phyloP scores from a whole-genome alignment of 2,797 vertebrate genomes.

The Urocyon cinereoargenteus region DNA sequence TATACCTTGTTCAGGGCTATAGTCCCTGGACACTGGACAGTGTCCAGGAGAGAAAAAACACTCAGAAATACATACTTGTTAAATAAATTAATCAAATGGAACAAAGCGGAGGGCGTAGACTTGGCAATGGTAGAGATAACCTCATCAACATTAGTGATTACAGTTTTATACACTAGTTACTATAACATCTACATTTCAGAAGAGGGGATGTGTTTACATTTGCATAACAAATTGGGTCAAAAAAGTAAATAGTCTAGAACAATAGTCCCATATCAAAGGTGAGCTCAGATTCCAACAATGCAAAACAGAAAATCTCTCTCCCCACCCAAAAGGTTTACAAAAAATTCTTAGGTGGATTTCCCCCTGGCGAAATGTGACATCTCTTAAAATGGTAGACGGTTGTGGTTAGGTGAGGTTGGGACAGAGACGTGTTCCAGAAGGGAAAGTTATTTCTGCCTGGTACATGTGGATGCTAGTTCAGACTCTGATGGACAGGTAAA shows the following conservation, averaged over 20 bases:
- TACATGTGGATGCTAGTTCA: accelerated
- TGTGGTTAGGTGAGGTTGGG: accelerated
- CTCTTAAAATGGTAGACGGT: conserved; percentile 4
- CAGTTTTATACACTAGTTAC: background rate
- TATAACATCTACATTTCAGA: conserved; percentile 60
- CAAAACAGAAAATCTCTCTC: conserved; percentile 45
- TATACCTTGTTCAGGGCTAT: background rate
- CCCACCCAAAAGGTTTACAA: conserved; percentile 62
- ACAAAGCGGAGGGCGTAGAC: background rate
- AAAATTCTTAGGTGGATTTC: conserved; percentile 9
- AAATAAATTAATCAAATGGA: background rate
- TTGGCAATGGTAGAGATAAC: background rate
- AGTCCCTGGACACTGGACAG: background rate
- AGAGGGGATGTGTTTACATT: background rate
- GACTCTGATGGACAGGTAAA: conserved; percentile 44
- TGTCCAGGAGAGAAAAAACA: background rate
- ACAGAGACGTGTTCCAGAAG: accelerated
- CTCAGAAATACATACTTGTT: background rate
- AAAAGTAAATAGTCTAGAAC: background rate
- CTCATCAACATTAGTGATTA: background rate
- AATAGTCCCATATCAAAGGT: conserved; percentile 49
- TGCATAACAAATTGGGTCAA: conserved; percentile 62
- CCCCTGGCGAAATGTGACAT: conserved; percentile 32
- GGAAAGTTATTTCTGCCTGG: background rate
- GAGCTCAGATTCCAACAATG: background rate